phyloP scores from a whole-genome alignment of 2,113 vertebrate genomes.

The Toxotes chatareus region DNA sequence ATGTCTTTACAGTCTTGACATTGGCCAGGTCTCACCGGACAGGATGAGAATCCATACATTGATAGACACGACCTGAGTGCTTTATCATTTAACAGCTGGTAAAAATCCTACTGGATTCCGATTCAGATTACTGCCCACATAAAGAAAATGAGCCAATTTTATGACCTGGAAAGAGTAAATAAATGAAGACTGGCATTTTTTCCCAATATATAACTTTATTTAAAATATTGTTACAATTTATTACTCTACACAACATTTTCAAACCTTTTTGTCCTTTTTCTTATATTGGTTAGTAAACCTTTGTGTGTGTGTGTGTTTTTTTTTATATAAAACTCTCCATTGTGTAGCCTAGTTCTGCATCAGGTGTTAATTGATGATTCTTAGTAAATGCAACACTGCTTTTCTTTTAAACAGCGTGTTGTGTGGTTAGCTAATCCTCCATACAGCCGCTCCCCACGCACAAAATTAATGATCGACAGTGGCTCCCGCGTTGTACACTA shows the following conservation, averaged over 20 bases:
- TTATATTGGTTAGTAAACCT: slow-evolving; percentile 82
- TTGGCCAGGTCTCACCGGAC: slow-evolving; percentile 12
- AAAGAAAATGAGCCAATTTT: neutral
- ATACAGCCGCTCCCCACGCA: slow-evolving; percentile 24
- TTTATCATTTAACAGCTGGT: slow-evolving; percentile 45
- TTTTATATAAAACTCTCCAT: slow-evolving; percentile 82
- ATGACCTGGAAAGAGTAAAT: neutral
- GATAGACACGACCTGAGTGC: slow-evolving; percentile 34
- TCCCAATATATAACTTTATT: slow-evolving; percentile 86
- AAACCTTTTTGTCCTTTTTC: slow-evolving; percentile 69
- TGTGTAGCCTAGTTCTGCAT: slow-evolving; percentile 60
- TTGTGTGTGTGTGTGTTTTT: slow-evolving; percentile 65
- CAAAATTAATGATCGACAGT: slow-evolving; percentile 47
- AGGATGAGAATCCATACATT: slow-evolving; percentile 43
- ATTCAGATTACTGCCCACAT: slow-evolving; percentile 6
- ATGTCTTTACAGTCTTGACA: slow-evolving; percentile 29
- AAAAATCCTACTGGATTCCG: slow-evolving; percentile 18
- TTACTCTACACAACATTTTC: slow-evolving; percentile 84
- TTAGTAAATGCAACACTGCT: slow-evolving; percentile 63
- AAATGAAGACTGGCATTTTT: slow-evolving; percentile 49
- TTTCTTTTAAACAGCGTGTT: slow-evolving; percentile 51
- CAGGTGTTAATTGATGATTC: slow-evolving; percentile 68
- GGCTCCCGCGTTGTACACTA: slow-evolving; percentile 52
- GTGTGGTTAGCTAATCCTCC: slow-evolving; percentile 45
- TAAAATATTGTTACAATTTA: slow-evolving; percentile 88